These are phyloP conservation scores for Leptodactylus fuscus DNA, from an alignment of 2,113 vertebrate genomes.

Conservation along the genomic window DNA sequence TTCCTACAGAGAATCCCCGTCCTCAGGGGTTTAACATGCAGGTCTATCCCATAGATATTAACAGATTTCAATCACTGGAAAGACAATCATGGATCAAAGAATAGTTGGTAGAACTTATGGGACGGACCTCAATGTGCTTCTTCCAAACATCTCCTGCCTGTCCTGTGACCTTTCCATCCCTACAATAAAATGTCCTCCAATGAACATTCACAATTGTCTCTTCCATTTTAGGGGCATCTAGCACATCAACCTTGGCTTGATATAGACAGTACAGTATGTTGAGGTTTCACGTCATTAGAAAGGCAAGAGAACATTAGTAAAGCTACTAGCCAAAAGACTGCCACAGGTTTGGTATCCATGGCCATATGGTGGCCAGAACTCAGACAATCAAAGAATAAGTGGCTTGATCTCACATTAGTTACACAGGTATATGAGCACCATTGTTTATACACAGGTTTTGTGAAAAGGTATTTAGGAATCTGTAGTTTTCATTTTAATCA, in stretches of 20 bases:
- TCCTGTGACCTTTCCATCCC: background rate
- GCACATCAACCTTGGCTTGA: background rate
- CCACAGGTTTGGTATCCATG: background rate
- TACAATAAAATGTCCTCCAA: background rate
- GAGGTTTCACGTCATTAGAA: slow-evolving; percentile 34
- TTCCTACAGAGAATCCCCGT: slow-evolving; percentile 18
- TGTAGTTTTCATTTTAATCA: background rate
- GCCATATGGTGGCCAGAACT: background rate
- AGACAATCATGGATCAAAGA: background rate
- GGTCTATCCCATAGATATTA: background rate
- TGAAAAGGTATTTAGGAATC: background rate
- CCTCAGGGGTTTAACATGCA: slow-evolving; percentile 22
- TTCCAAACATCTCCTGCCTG: slow-evolving; percentile 1
- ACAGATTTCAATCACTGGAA: background rate
- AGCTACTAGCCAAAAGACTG: slow-evolving; percentile 13
- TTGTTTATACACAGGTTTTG: background rate
- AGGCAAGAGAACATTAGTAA: slow-evolving; percentile 25
- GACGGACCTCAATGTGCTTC: slow-evolving; percentile 20
- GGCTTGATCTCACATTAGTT: background rate
- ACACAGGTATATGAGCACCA: background rate
- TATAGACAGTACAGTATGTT: slow-evolving; percentile 28
- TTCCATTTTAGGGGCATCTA: background rate
- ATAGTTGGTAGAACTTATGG: background rate
- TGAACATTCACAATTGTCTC: background rate
- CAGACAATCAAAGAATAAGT: background rate